Percentiles rank a stretch among this genome's conserved stretches.
phyloP scores from a whole-genome alignment of 2,888 invertebrate genomes.

The Microctonus hyperodae region DNA sequence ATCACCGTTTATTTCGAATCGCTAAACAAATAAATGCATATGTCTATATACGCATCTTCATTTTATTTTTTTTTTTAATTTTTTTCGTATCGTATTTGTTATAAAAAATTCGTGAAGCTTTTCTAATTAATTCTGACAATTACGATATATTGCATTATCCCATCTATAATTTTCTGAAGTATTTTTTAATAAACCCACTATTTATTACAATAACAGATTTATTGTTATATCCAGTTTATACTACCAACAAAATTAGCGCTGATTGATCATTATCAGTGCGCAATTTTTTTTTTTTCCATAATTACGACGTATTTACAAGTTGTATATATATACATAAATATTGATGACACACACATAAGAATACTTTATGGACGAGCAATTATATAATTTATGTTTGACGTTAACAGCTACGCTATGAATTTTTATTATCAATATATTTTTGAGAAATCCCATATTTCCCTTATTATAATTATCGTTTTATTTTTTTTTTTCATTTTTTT shows the following conservation, averaged over 20 bases:
- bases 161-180: slow-evolving; percentile 47
- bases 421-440: slow-evolving; percentile 51
- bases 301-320: slow-evolving; percentile 4
- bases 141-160: slow-evolving; percentile 62
- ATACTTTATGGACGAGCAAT: slow-evolving; percentile 20
- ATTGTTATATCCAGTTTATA: slow-evolving; percentile 12
- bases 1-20: slow-evolving; percentile 60
- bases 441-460: neutral
- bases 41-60: neutral
- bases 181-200: slow-evolving; percentile 15
- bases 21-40: slow-evolving; percentile 54
- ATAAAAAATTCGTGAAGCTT: slow-evolving; percentile 51
- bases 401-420: slow-evolving; percentile 52
- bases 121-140: slow-evolving; percentile 59
- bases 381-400: slow-evolving; percentile 51
- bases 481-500: slow-evolving; percentile 4
- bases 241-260: neutral
- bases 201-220: slow-evolving; percentile 13
- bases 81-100: slow-evolving; percentile 23
- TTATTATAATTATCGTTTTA: slow-evolving; percentile 1
- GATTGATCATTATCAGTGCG: neutral
- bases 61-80: neutral
- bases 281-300: neutral
- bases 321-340: slow-evolving; percentile 51
- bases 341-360: slow-evolving; percentile 40